Evolutionary conservation across 2,113 vertebrate species (phyloP), one percentile per base, ranked within the genome.

Genomic region (Phylloscopus trochiloides): DNA sequence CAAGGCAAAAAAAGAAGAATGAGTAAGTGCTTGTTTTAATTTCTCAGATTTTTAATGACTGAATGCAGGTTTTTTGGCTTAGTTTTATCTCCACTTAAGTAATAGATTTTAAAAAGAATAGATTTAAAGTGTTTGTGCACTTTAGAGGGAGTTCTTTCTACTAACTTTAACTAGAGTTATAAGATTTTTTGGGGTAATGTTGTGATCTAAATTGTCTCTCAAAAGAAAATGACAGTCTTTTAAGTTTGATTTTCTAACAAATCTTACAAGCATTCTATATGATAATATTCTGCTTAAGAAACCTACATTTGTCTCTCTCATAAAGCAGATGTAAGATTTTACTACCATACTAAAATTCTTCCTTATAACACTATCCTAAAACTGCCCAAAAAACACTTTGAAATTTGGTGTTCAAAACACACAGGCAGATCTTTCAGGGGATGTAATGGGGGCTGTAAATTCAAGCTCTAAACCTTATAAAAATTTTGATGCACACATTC

Each of bases 291-390:
- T 72, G 19, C 62, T 94, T 88, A 94, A 94, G 87, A 82, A 95
- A 82, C 19, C 25, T 38, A 36, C 66, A 38, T 72, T 93, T 72
- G 48, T 79, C 82, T 89, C 73, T 77, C 82, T 82, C 76, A 55
- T 91, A 93, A 93, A 91, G 59, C 75, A 92, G 79, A 85, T 73
- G 47, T 62, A 88, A 78, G 81, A 87, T 92, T 95, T 95, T 95
- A 96, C 67, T 63, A 66, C 91, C 71, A 38, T 17, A 92, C 54
- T 95, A 95, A 97, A 96, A 83, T 70, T 26, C 62, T 91, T 91
- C 76, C 81, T 90, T 85, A 96, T 80, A 90, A 95, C 85, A 38
- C 59, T 45, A 24, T 2, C 42, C 28, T 52, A 84, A 92, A 58
- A 42, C 52, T 79, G 67, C 57, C 67, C 82, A 89, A 92, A 92